These are phyloP conservation scores for Cryptomyrus ogoouensis DNA, from an alignment of 2,113 vertebrate genomes.

Conservation along the genomic window DNA sequence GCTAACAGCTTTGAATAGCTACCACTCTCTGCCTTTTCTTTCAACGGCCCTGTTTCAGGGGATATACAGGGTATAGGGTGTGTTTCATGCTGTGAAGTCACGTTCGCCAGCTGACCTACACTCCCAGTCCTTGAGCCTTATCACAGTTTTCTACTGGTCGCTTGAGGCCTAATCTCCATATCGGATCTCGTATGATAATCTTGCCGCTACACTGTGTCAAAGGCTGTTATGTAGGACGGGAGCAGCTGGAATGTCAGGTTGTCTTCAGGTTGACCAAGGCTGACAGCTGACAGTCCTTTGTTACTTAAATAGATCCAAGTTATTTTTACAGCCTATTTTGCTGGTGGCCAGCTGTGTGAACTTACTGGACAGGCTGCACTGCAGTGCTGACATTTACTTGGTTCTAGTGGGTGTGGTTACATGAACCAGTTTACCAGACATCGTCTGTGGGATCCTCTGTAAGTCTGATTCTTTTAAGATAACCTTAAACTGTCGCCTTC, in stretches of 20 bases:
- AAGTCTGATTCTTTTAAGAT: background rate
- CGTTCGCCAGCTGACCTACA: background rate
- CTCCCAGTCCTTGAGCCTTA: background rate
- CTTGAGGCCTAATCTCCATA: background rate
- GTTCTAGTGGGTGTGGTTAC: background rate
- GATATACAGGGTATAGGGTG: no score
- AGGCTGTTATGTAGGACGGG: background rate
- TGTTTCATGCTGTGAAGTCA: background rate
- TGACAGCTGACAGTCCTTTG: background rate
- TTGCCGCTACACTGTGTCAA: background rate
- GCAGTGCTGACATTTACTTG: background rate
- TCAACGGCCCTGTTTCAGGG: background rate
- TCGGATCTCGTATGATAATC: background rate
- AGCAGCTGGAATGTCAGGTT: background rate
- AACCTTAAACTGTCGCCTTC: background rate
- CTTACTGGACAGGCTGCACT: background rate
- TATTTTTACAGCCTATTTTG: background rate
- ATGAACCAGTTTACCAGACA: background rate
- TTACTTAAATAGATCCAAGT: background rate
- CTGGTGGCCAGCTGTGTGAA: background rate
- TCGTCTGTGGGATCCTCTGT: background rate
- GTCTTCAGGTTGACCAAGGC: background rate
- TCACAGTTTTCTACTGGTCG: background rate
- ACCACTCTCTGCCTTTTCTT: background rate
- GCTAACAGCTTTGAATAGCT: background rate